phyloP scores from a whole-genome alignment of 92 coral and sea anemone genomes.

The Parazoanthus atlanticus region DNA sequence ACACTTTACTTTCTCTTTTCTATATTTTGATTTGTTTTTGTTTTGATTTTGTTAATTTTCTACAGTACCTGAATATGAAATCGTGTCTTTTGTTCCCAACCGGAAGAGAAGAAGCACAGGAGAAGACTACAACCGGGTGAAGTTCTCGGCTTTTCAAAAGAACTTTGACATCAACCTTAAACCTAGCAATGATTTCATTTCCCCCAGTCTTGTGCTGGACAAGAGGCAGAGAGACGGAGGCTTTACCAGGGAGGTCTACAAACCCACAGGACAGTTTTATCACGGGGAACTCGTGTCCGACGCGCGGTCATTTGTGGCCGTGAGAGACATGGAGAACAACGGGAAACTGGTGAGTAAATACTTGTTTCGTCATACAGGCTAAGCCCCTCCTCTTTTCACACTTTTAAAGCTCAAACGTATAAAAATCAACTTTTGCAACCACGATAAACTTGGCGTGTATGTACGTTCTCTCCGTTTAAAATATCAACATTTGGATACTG shows the following conservation, averaged over 20 bases:
- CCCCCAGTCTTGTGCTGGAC: slow-evolving; percentile 53
- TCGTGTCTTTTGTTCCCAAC: slow-evolving; percentile 40
- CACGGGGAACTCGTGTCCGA: slow-evolving; percentile 69
- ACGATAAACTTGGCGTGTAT: neutral
- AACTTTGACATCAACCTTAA: slow-evolving; percentile 55
- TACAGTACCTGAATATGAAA: slow-evolving; percentile 75
- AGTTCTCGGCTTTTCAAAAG: slow-evolving; percentile 59
- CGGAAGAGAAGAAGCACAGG: slow-evolving; percentile 56
- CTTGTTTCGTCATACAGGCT: neutral
- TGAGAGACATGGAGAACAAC: slow-evolving; percentile 61
- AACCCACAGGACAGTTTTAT: slow-evolving; percentile 63
- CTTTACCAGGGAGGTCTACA: slow-evolving; percentile 57
- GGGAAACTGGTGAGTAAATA: slow-evolving; percentile 62
- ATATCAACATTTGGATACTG: too few species aligned
- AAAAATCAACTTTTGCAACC: too few species aligned
- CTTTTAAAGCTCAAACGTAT: too few species aligned
- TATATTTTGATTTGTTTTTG: neutral
- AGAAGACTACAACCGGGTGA: slow-evolving; percentile 11
- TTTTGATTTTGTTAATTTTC: neutral
- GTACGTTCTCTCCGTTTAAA: too few species aligned
- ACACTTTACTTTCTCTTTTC: too few species aligned
- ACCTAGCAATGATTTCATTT: slow-evolving; percentile 64
- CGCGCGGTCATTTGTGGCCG: slow-evolving; percentile 71
- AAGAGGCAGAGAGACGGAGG: slow-evolving; percentile 42
- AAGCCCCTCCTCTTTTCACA: too few species aligned